Conservation (phyloP, 2,113 vertebrate genomes). For the Sardina pilchardus region DNA sequence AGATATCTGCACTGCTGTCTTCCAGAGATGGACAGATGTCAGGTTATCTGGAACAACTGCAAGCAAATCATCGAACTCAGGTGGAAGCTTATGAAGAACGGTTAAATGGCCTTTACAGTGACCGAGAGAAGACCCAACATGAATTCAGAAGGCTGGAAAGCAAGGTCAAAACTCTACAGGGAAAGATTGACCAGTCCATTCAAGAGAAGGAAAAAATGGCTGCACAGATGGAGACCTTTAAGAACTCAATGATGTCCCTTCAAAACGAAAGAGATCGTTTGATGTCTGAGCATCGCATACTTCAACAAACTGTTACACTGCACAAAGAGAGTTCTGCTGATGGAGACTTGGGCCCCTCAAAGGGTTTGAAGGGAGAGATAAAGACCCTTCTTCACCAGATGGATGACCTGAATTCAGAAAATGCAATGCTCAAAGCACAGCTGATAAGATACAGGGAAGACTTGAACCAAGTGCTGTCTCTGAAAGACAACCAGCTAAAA, state of each 20-base stretch:
- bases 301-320: constrained; percentile 61
- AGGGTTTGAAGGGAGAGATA: constrained; percentile 76
- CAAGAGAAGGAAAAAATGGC: constrained; percentile 73
- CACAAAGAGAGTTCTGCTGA: constrained; percentile 65
- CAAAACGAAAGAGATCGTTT: constrained; percentile 80
- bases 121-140: constrained; percentile 66
- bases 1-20: constrained; percentile 81
- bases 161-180: constrained; percentile 68
- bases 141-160: constrained; percentile 63
- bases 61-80: constrained; percentile 73
- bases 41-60: constrained; percentile 76
- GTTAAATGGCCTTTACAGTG: constrained; percentile 63
- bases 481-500: constrained; percentile 87
- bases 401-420: constrained; percentile 89
- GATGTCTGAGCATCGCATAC: constrained; percentile 69
- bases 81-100: constrained; percentile 71
- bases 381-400: constrained; percentile 74
- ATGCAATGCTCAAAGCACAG: constrained; percentile 85
- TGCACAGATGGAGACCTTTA: constrained; percentile 74
- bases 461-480: constrained; percentile 82
- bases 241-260: constrained; percentile 77
- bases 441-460: constrained; percentile 85
- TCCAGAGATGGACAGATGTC: constrained; percentile 80
- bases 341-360: constrained; percentile 62
- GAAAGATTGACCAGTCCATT: constrained; percentile 57